Percentiles rank a stretch among this genome's conserved stretches.
These are phyloP conservation scores for Carapus acus DNA, from an alignment of 2,797 vertebrate species.

Conservation along the genomic window DNA sequence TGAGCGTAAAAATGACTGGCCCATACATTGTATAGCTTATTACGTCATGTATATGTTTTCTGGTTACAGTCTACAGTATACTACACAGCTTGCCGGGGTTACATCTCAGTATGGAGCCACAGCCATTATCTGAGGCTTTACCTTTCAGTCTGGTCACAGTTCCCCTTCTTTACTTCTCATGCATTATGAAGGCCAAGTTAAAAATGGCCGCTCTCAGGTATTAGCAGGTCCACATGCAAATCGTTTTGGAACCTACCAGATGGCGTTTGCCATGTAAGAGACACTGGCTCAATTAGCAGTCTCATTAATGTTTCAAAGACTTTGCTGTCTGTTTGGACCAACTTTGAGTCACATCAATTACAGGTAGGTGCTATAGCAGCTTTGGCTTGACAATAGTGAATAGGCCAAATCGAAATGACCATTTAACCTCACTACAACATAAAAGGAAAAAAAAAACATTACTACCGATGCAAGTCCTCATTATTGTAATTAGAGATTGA, in stretches of 20 bases:
- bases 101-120: slow-evolving; percentile 35
- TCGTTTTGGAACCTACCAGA: slow-evolving; percentile 22
- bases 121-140: slow-evolving; percentile 34
- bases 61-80: slow-evolving; percentile 19
- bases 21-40: neutral
- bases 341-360: slow-evolving; percentile 20
- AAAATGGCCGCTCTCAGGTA: slow-evolving; percentile 38
- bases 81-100: slow-evolving; percentile 31
- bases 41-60: slow-evolving; percentile 38
- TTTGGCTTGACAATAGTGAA: too few species aligned
- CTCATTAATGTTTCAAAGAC: slow-evolving; percentile 49
- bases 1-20: slow-evolving; percentile 21
- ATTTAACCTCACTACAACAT: too few species aligned
- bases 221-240: slow-evolving; percentile 44
- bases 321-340: slow-evolving; percentile 18
- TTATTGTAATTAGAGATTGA: too few species aligned
- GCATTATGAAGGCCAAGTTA: slow-evolving; percentile 52
- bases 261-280: slow-evolving; percentile 27
- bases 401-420: too few species aligned
- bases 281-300: slow-evolving; percentile 47
- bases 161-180: slow-evolving; percentile 46
- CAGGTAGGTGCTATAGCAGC: too few species aligned
- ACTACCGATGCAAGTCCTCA: too few species aligned
- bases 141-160: slow-evolving; percentile 21
- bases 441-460: too few species aligned